Conservation (phyloP, 2,888 invertebrate genomes). For the Tupiocoris notatus region DNA sequence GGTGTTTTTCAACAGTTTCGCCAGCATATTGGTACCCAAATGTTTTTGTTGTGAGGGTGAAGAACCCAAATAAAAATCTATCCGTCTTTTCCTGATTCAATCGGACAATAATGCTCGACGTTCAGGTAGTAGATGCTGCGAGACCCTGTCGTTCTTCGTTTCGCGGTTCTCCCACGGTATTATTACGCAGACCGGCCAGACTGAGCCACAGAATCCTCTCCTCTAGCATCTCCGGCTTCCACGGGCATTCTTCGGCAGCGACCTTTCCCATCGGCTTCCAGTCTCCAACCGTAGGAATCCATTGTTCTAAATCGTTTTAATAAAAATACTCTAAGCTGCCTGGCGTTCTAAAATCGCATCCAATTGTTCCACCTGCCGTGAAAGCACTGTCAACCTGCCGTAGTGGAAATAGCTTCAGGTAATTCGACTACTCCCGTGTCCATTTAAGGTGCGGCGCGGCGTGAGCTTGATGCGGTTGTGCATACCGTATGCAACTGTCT, state of each 20-base stretch:
- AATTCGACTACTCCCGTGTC: too few relatives aligned
- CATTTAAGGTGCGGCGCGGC: too few relatives aligned
- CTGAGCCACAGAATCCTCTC: too few relatives aligned
- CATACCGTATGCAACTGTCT: too few relatives aligned
- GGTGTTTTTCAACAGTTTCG: neutral
- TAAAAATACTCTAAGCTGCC: neutral
- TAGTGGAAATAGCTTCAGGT: neutral
- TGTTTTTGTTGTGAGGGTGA: neutral
- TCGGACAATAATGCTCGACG: constrained; percentile 8
- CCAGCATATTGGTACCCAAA: neutral
- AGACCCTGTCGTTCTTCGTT: neutral
- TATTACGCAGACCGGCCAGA: constrained; percentile 16
- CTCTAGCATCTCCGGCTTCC: neutral
- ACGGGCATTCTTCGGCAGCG: constrained; percentile 5
- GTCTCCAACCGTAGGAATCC: constrained; percentile 1
- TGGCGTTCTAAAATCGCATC: neutral
- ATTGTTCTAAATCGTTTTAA: constrained; percentile 21
- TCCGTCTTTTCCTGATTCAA: neutral
- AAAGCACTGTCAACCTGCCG: neutral
- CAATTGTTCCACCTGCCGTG: neutral
- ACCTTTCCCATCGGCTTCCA: constrained; percentile 12
- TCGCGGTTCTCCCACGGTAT: constrained; percentile 16
- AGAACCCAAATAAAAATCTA: neutral
- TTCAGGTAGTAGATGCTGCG: neutral
- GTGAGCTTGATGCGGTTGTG: too few relatives aligned